Evolutionary conservation across 2,888 invertebrate species (phyloP), one percentile per base, ranked within the genome.

Genomic region (Meloe dianella): DNA sequence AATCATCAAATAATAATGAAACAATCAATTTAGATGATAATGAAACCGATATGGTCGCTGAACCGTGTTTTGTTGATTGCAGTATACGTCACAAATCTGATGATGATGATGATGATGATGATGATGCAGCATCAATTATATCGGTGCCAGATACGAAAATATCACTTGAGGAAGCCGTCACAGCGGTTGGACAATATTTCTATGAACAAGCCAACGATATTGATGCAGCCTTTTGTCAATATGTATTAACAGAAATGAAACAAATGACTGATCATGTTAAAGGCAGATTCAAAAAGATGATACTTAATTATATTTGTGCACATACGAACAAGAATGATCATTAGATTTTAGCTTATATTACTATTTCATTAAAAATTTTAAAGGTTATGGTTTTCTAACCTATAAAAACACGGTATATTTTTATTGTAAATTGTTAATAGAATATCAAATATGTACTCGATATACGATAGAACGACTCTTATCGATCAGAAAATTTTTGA

Each of bases 211-310:
- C 54, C 24, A 54, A 54, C 22, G 54, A 54, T 54, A 54, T 54
- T 24, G 54, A 54, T 24, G 54, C 54, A 10, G 54, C 54, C 14
- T 54, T 54, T 24, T 54, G 54, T 54, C 54, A 54, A 54, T 54
- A 54, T 54, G 54, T 54, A 4, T 54, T 54, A 54, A 54, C 54
- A 12, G 54, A 54, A 54, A 54, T 54, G 54, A 22, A 24, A 54
- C 54, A 54, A 22, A 54, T 54, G 54, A 4, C 54, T 0, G 54
- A 54, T 24, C 54, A 54, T 54, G 24, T 54, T 54, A 54, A 54
- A 24, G 24, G 24, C 4, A 22, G 54, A 24, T 54, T 54, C 24
- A 54, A 54, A 24, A 54, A 24, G 20, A 54, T 54, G 54, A 54
- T 54, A 22, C 54, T 54, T 6, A 54, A 54, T 54, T 54, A 54